Conservation (phyloP, 2,113 vertebrate genomes). For the Ctenodactylus gundi region DNA sequence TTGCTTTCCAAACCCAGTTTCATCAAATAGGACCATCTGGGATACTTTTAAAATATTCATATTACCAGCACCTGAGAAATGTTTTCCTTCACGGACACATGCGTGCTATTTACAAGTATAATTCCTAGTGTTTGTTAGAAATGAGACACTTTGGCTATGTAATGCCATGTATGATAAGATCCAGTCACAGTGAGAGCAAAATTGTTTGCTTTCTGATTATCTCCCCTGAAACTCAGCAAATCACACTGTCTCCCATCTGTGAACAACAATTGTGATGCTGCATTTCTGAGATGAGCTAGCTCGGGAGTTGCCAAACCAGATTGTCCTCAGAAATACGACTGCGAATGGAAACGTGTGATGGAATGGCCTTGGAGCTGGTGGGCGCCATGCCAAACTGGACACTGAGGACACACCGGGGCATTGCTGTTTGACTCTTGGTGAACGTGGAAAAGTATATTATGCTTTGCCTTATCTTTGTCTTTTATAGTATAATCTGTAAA, state of each 20-base stretch:
- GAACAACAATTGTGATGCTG: neutral
- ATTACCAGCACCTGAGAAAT: neutral
- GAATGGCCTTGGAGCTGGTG: neutral
- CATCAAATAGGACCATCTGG: neutral
- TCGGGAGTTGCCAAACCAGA: neutral
- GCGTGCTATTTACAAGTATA: neutral
- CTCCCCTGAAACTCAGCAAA: neutral
- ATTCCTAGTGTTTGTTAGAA: constrained; percentile 43
- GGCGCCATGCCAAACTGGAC: neutral
- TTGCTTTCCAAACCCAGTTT: neutral
- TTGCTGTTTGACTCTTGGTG: neutral
- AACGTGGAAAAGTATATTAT: neutral
- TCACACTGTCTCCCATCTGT: neutral
- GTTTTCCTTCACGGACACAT: neutral
- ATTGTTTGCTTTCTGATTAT: neutral
- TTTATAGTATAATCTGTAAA: neutral
- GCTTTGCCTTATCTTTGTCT: neutral
- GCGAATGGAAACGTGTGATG: neutral
- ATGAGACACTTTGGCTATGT: neutral
- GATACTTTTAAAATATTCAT: neutral
- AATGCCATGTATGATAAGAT: neutral
- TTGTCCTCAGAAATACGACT: neutral
- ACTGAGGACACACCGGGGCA: fast-evolving
- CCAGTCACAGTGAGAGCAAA: neutral
- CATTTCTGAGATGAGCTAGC: neutral